Base-by-base conservation (phyloP, 2,888 invertebrate species). In the Folsomia candida region DNA sequence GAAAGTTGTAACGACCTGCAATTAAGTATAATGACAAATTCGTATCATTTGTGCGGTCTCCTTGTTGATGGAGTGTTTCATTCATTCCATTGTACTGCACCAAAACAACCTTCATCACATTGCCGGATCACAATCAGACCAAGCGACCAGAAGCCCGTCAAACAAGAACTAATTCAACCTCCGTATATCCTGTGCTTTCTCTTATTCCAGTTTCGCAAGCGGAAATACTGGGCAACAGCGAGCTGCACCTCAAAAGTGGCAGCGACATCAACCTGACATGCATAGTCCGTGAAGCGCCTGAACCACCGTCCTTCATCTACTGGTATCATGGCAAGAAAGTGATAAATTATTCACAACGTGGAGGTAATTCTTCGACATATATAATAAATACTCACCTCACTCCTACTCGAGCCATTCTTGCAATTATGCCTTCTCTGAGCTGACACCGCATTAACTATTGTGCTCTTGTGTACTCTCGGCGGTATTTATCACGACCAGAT, bases 171-270 rank as follows among this genome's bases (percentile, higher is more conserved):
- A 11, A 14, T 47, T 47, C 51, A 47, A n/a, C n/a, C n/a, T n/a
- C n/a, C n/a, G n/a, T n/a, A n/a, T n/a, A n/a, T n/a, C 26, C 61
- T 27, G 9, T 27, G 11, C 47, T 64, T 11, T 26, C 37, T 69
- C 26, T 28, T 54, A 54, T 27, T 29, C 28, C 27, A 59, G 94
- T 93, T 83, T 93, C 93, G 81, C 91, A 91, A 84, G 93, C 94
- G 79, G 91, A 91, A 86, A 94, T 94, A 82, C 86, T 91, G 82
- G 91, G 92, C 59, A 92, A 91, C 81, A 88, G 91, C 37, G 93
- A 93, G 85, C 86, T 93, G 83, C 92, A 91, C 86, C 91, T 94
- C 83, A 90, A 92, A 83, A 92, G 91, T 82, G 93, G 93, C 80
- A 93, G 92, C 82, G 93, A 93, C 87, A 93, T 94, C 85, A 94